phyloP scores from a whole-genome alignment of 2,888 invertebrate genomes.

The Andrena haemorrhoa region DNA sequence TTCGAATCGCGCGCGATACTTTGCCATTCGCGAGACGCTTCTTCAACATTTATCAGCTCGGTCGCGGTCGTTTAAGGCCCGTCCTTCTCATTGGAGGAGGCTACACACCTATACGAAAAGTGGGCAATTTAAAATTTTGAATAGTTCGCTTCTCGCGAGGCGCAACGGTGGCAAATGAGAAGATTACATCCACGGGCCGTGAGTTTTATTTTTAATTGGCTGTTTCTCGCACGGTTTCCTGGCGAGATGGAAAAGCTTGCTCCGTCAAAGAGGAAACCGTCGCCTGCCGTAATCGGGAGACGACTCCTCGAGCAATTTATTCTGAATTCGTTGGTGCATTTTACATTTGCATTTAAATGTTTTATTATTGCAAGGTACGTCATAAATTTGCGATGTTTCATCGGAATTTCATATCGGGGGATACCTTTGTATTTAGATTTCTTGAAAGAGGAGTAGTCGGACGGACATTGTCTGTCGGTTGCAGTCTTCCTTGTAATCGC shows the following conservation, averaged over 20 bases:
- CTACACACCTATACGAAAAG: not conserved
- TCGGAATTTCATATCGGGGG: constrained; percentile 15
- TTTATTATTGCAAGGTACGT: constrained; percentile 28
- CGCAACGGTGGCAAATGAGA: not conserved
- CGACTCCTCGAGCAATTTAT: constrained; percentile 52
- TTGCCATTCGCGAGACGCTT: too few relatives aligned
- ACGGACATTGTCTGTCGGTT: not conserved
- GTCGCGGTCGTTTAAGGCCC: too few relatives aligned
- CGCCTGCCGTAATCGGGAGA: constrained; percentile 38
- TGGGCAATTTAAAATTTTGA: constrained; percentile 36
- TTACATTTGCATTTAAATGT: constrained; percentile 54
- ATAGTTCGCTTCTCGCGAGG: not conserved
- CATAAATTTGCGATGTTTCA: constrained; percentile 31
- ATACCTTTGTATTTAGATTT: not conserved
- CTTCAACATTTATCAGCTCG: too few relatives aligned
- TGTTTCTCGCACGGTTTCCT: constrained; percentile 50
- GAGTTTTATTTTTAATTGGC: constrained; percentile 54
- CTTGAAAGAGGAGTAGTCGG: not conserved
- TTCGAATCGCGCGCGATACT: not conserved
- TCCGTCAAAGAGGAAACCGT: constrained; percentile 27
- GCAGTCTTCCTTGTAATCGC: not conserved
- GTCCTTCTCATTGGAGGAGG: too few relatives aligned
- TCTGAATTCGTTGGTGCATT: constrained; percentile 35
- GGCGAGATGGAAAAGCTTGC: constrained; percentile 31
- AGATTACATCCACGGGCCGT: constrained; percentile 21